These are phyloP conservation scores for Drymonia ruficornis DNA, from an alignment of 2,888 invertebrate genomes.

Conservation along the genomic window DNA sequence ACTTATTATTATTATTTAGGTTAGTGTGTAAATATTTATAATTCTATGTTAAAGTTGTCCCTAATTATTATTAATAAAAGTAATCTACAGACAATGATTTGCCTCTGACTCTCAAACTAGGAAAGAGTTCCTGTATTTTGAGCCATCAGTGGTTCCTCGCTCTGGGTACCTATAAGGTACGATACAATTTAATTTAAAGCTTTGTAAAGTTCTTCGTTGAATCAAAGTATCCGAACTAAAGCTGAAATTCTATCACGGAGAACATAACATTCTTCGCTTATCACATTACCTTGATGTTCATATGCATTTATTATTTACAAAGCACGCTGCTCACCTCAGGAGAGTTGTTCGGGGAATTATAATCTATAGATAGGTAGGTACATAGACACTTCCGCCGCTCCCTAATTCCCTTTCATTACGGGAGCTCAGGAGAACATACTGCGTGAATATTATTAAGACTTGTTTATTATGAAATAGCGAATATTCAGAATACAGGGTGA, in stretches of 20 bases:
- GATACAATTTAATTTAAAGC: too few species aligned
- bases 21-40: too few species aligned
- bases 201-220: too few species aligned
- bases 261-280: constrained; percentile 3
- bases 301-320: constrained; percentile 22
- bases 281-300: constrained; percentile 21
- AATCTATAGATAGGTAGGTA: constrained; percentile 18
- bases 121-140: too few species aligned
- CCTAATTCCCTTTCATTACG: constrained; percentile 38
- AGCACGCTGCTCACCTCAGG: constrained; percentile 9
- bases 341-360: constrained; percentile 15
- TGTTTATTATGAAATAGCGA: constrained; percentile 6
- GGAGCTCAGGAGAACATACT: constrained; percentile 25
- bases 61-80: too few species aligned
- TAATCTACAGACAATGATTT: too few species aligned
- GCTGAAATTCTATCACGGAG: not conserved
- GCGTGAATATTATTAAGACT: constrained; percentile 25
- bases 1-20: too few species aligned
- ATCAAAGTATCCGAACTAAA: too few species aligned
- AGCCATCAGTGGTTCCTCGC: too few species aligned
- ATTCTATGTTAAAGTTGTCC: too few species aligned
- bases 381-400: constrained; percentile 23
- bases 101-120: too few species aligned
- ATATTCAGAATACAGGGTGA: not conserved
- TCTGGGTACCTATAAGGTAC: too few species aligned